Evolutionary conservation across 2,113 vertebrate species (phyloP).

Genomic region (Lepisosteus osseus): DNA sequence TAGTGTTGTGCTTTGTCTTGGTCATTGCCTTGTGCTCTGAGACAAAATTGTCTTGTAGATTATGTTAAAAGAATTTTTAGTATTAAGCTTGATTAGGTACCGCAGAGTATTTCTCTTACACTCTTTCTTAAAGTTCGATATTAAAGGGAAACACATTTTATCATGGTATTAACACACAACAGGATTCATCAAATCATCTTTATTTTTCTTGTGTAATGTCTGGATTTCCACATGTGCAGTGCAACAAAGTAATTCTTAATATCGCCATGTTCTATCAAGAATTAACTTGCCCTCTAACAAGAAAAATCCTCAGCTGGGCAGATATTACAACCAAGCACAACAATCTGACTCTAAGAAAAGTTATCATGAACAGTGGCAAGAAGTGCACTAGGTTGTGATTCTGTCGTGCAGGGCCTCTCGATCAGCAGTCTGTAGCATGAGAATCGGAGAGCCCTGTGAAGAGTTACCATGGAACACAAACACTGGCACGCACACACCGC

Average conservation of each 20-base stretch:
- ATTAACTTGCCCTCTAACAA: slow-evolving; percentile 42
- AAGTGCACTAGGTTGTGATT: slow-evolving; percentile 57
- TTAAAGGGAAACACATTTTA: not conserved
- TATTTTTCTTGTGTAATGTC: slow-evolving; percentile 64
- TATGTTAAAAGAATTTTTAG: no score
- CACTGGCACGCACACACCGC: slow-evolving; percentile 7
- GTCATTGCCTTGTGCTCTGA: no score
- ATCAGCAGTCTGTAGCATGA: slow-evolving; percentile 3
- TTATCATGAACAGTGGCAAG: slow-evolving; percentile 61
- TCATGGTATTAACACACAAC: slow-evolving; percentile 26
- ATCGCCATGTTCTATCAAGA: slow-evolving; percentile 43
- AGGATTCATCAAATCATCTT: slow-evolving; percentile 63
- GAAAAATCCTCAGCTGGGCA: slow-evolving; percentile 41
- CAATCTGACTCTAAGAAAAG: slow-evolving; percentile 42
- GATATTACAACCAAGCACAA: slow-evolving; percentile 46
- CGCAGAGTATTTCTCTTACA: no score
- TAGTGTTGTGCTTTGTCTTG: no score
- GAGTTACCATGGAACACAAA: slow-evolving; percentile 29
- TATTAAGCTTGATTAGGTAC: no score
- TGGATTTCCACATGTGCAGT: slow-evolving; percentile 57
- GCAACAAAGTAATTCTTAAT: slow-evolving; percentile 54
- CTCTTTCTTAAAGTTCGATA: no score
- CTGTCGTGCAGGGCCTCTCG: slow-evolving; percentile 31
- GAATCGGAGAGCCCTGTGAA: not conserved
- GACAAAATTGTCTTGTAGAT: no score